A percentile compares a stretch with the other conserved stretches of the same genome.
phyloP scores from a whole-genome alignment of 2,888 invertebrate genomes.

The Baronia brevicornis region DNA sequence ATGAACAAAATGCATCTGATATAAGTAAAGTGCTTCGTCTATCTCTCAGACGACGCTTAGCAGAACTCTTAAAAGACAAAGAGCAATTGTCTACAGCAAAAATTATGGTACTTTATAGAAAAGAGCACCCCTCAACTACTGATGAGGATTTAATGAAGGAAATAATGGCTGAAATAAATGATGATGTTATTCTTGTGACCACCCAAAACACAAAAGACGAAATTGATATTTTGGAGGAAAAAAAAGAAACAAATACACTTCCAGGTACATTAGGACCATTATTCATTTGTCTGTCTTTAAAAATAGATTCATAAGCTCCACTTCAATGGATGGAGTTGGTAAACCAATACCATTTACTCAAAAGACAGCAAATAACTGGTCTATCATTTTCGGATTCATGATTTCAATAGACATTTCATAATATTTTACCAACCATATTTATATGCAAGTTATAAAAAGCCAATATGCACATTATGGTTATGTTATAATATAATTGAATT shows the following conservation, averaged over 20 bases:
- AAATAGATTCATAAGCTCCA: not conserved
- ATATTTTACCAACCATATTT: too few relatives aligned
- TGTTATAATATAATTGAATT: too few relatives aligned
- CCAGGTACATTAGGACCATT: constrained; percentile 4
- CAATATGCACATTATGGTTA: too few relatives aligned
- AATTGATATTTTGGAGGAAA: constrained; percentile 1
- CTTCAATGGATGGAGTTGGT: not conserved
- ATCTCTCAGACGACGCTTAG: constrained; percentile 23
- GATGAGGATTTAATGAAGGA: constrained; percentile 23
- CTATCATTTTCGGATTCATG: too few relatives aligned
- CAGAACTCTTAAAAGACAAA: constrained; percentile 20
- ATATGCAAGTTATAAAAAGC: too few relatives aligned
- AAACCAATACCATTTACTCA: too few relatives aligned
- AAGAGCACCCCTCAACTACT: constrained; percentile 18
- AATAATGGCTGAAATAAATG: constrained; percentile 19
- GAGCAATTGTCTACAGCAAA: constrained; percentile 12
- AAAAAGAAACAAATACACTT: not conserved
- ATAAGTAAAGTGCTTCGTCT: constrained; percentile 16
- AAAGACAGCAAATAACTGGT: not conserved
- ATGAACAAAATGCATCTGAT: constrained; percentile 3
- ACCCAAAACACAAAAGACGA: constrained; percentile 2
- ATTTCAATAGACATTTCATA: too few relatives aligned
- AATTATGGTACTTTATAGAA: constrained; percentile 23
- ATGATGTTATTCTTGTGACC: constrained; percentile 14
- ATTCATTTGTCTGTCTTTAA: constrained; percentile 7